Evolutionary conservation across 2,113 vertebrate species (phyloP).

Genomic region (Hydropotes inermis): DNA sequence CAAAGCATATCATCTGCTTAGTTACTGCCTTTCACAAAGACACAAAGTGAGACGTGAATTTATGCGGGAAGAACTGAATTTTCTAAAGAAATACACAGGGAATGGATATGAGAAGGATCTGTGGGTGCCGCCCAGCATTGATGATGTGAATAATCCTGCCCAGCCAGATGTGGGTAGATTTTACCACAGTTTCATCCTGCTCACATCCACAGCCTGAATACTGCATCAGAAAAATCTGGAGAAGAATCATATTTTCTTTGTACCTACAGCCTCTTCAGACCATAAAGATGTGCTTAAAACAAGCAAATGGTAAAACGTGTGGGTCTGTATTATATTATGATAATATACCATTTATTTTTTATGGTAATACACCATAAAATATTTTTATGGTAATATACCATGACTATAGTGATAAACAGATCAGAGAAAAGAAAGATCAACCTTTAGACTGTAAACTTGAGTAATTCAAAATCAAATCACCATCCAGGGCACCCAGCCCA

Average conservation of each 20-base stretch:
- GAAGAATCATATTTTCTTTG: not conserved
- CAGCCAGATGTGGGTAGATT: not conserved
- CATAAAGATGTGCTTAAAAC: not conserved
- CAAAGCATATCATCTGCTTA: not conserved
- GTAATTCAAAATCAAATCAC: not conserved
- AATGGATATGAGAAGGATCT: not conserved
- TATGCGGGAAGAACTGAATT: not conserved
- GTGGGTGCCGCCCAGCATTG: not conserved
- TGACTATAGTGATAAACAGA: not conserved
- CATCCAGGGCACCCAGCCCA: not conserved
- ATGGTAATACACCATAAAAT: not conserved
- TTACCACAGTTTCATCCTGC: not conserved
- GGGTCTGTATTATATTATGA: not conserved
- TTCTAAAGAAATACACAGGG: not conserved
- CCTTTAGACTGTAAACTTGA: not conserved
- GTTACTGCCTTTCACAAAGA: constrained; percentile 14
- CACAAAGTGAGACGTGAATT: not conserved
- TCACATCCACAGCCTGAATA: not conserved
- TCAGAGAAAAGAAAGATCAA: not conserved
- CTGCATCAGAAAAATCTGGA: not conserved
- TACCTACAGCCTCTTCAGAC: not conserved
- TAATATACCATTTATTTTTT: not conserved
- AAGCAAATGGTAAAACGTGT: not conserved
- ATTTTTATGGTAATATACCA: not conserved
- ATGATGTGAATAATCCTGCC: not conserved